phyloP scores from a whole-genome alignment of 2,113 vertebrate genomes.

The Galeopterus variegatus region DNA sequence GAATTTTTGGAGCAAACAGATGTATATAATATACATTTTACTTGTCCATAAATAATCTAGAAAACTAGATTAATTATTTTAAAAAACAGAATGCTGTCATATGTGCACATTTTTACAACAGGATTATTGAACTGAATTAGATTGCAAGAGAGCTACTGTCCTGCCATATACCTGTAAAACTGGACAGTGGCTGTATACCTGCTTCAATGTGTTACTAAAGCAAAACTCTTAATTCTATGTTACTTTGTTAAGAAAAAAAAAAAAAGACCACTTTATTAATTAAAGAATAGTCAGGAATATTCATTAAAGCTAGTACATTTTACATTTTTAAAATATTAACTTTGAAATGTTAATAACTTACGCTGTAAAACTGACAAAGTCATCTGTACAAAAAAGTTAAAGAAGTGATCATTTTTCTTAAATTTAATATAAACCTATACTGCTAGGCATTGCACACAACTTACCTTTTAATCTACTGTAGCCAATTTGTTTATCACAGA shows the following conservation, averaged over 20 bases:
- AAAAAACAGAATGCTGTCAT: not conserved
- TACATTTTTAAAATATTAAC: not conserved
- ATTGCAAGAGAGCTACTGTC: not conserved
- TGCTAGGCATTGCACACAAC: not conserved
- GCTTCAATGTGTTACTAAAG: not conserved
- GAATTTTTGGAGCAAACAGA: not conserved
- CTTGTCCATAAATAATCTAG: not conserved
- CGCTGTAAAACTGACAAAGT: not conserved
- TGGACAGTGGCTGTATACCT: not conserved
- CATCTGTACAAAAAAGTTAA: constrained; percentile 29
- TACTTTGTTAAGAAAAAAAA: not conserved
- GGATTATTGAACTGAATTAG: not conserved
- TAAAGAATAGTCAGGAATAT: not conserved
- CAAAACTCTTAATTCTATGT: not conserved
- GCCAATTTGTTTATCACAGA: constrained; percentile 58
- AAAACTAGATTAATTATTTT: not conserved
- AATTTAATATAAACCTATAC: not conserved
- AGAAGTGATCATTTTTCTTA: constrained; percentile 6
- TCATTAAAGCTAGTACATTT: constrained; percentile 4
- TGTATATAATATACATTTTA: not conserved
- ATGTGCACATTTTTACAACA: not conserved
- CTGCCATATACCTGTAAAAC: not conserved
- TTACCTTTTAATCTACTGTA: constrained; percentile 41
- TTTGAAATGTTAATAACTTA: constrained; percentile 39
- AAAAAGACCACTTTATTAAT: not conserved